phyloP scores from a whole-genome alignment of 2,113 vertebrate genomes.

The Ovibos moschatus region DNA sequence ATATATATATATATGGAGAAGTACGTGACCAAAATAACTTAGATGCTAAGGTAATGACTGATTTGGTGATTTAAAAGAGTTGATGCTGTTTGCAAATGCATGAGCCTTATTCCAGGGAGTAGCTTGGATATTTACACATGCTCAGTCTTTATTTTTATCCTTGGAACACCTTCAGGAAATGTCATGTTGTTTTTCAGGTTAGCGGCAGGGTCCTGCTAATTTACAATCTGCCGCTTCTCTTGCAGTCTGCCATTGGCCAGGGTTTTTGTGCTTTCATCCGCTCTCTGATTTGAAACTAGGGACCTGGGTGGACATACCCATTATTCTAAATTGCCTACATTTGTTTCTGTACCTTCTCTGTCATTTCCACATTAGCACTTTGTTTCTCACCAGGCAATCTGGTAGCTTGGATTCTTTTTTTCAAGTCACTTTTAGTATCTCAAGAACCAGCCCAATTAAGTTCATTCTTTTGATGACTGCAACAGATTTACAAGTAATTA shows the following conservation, averaged over 20 bases:
- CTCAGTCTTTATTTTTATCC: background rate
- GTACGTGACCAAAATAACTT: background rate
- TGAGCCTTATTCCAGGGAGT: background rate
- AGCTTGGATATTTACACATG: background rate
- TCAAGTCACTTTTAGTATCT: background rate
- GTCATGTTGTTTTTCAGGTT: conserved; percentile 14
- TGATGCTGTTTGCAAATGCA: background rate
- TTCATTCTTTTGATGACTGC: conserved; percentile 5
- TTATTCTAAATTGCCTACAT: background rate
- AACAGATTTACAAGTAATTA: background rate
- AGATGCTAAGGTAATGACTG: background rate
- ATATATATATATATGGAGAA: background rate
- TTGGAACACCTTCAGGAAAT: conserved; percentile 45
- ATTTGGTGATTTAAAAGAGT: background rate
- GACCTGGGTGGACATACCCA: background rate
- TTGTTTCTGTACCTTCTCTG: background rate
- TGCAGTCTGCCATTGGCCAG: background rate
- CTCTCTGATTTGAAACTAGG: conserved; percentile 8
- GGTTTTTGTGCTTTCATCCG: background rate
- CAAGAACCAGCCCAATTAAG: background rate
- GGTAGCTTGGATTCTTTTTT: background rate
- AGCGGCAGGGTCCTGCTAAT: conserved; percentile 44
- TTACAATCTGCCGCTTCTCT: conserved; percentile 40
- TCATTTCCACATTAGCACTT: background rate
- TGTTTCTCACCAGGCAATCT: conserved; percentile 10